Evolutionary conservation across 2,113 vertebrate genomes (phyloP).

Genomic region (Crypturellus undulatus): DNA sequence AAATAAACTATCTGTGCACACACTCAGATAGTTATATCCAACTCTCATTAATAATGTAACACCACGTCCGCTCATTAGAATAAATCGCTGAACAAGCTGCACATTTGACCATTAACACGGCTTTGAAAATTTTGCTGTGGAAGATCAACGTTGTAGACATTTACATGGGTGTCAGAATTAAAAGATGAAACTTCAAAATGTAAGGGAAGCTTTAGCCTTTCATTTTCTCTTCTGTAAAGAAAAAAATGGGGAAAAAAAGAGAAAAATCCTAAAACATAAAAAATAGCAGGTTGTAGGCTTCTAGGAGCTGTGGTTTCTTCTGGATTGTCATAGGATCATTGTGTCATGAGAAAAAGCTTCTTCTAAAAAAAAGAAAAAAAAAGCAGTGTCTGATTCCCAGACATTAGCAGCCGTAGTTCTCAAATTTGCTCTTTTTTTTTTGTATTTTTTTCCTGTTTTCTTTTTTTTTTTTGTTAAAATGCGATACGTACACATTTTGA

Average conservation of each 20-base stretch:
- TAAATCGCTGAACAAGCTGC: conserved; percentile 86
- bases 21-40: conserved; percentile 78
- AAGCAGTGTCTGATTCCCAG: conserved; percentile 71
- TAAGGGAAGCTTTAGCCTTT: conserved; percentile 77
- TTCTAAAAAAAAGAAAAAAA: conserved; percentile 27
- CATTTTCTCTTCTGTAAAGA: conserved; percentile 65
- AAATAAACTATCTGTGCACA: conserved; percentile 87
- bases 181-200: conserved; percentile 80
- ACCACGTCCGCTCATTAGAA: conserved; percentile 86
- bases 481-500: conserved; percentile 78
- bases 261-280: conserved; percentile 3
- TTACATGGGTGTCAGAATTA: conserved; percentile 81
- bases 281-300: conserved; percentile 64
- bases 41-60: conserved; percentile 87
- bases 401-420: conserved; percentile 76
- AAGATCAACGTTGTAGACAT: conserved; percentile 84
- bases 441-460: conserved; percentile 67
- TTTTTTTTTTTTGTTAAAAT: conserved; percentile 72
- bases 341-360: conserved; percentile 69
- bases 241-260: not conserved
- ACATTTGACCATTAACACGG: conserved; percentile 86
- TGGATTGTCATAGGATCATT: conserved; percentile 77
- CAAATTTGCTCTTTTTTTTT: conserved; percentile 37
- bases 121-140: conserved; percentile 85
- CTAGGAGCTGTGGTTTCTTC: conserved; percentile 71